Evolutionary conservation across 2,888 invertebrate genomes (phyloP), one percentile per base, ranked within the genome.

Genomic region (Hirudinaria manillensis): DNA sequence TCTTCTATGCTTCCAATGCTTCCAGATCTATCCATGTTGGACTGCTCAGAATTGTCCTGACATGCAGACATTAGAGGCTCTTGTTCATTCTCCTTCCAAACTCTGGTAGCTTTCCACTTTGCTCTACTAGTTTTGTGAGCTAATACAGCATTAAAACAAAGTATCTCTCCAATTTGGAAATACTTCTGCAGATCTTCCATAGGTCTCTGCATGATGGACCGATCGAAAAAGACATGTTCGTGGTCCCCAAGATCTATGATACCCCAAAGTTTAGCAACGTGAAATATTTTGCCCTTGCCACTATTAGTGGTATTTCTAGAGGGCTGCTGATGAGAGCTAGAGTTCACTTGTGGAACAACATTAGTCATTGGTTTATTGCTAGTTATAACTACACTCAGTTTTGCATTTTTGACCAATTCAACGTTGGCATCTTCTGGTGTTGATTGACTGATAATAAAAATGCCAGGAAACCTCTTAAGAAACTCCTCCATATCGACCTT

Each of bases 211-310:
- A 80, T 80, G 77, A 85, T 85, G 32, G 83, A 84, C 75, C 83
- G 81, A 77, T 86, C 86, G 76, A 86, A 85, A 77, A 86, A 86
- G 21, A 86, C 85, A 79, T 86, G 86, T 78, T 86, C 86, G 80
- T 86, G 85, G 76, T 83, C 82, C 3, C 85, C 86, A n/a, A 86
- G 80, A 78, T 86, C 85, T 55, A 86, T 83, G 68, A 85, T 85
- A 34, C 85, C 84, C 86, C 86, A 85, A 27, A 86, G 79, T 79
- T 86, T 84, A 38, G 86, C 85, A 65, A 86, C 83, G 80, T 86
- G 85, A 78, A 83, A 85, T 51, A 85, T 81, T 73, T 83, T 82
- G 4, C 85, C 85, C 77, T 83, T 83, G 6, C 84, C 81, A 34
- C 74, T 74, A 34, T 72, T 82, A 16, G 84, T 81, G 3, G 82